A percentile compares a stretch with the other conserved stretches of the same genome.
Conservation (phyloP, 1,140 invertebrate species). For the Apis dorsata region DNA sequence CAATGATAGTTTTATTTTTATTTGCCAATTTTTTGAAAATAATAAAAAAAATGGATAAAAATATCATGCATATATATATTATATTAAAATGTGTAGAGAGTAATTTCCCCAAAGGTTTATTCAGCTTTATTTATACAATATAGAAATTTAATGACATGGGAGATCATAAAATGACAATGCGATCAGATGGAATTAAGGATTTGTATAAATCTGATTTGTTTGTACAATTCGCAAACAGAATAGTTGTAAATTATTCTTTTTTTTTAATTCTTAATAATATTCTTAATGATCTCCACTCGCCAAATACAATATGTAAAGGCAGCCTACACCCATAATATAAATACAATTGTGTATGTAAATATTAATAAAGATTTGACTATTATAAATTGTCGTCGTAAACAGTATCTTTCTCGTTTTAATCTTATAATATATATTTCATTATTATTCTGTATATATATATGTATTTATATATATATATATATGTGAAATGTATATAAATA, state of each 20-base stretch:
- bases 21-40: not conserved
- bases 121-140: constrained; percentile 76
- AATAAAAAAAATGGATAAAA: constrained; percentile 9
- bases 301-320: constrained; percentile 72
- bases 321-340: constrained; percentile 75
- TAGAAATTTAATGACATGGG: constrained; percentile 74
- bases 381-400: constrained; percentile 66
- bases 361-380: constrained; percentile 68
- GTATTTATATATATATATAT: constrained; percentile 64
- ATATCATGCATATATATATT: not conserved
- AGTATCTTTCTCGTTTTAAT: constrained; percentile 58
- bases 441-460: constrained; percentile 66
- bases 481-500: constrained; percentile 52
- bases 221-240: constrained; percentile 63
- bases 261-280: constrained; percentile 64
- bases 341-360: constrained; percentile 67
- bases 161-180: constrained; percentile 67
- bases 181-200: constrained; percentile 48
- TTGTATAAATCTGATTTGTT: constrained; percentile 65
- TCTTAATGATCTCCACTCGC: constrained; percentile 68
- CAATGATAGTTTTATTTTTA: not conserved
- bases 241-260: constrained; percentile 67
- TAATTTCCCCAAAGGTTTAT: constrained; percentile 75
- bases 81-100: constrained; percentile 40
- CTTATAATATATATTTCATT: constrained; percentile 63